phyloP scores from a whole-genome alignment of 2,113 vertebrate genomes.

The Lepus europaeus region DNA sequence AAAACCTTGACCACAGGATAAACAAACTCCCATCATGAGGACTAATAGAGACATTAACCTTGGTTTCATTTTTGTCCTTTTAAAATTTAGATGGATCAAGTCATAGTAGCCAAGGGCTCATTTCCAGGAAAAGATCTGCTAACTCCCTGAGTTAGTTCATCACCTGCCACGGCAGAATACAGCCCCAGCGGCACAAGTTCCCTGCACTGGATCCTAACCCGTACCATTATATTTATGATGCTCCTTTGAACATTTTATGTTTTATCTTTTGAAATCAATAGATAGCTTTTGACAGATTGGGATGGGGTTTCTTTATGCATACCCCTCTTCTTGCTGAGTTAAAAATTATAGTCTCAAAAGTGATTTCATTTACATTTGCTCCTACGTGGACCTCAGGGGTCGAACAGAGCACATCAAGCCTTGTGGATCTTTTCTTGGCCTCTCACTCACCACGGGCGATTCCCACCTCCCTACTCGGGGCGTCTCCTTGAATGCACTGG shows the following conservation, averaged over 20 bases:
- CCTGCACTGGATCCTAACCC: slow-evolving; percentile 52
- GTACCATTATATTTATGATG: slow-evolving; percentile 68
- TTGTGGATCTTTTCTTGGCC: slow-evolving; percentile 52
- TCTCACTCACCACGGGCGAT: neutral
- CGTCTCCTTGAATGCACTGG: slow-evolving; percentile 67
- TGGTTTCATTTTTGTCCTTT: slow-evolving; percentile 30
- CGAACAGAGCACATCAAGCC: slow-evolving; percentile 37
- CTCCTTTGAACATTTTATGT: slow-evolving; percentile 78
- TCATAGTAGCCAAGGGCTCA: neutral
- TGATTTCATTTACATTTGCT: slow-evolving; percentile 86
- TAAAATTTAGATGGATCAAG: neutral
- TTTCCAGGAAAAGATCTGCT: neutral
- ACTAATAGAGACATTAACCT: neutral
- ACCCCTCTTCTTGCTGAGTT: slow-evolving; percentile 82
- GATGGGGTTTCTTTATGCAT: slow-evolving; percentile 80
- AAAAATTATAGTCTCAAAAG: slow-evolving; percentile 82
- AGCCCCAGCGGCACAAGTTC: neutral
- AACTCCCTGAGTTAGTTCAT: neutral
- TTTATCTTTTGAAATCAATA: slow-evolving; percentile 81
- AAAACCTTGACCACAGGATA: neutral
- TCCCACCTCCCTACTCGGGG: slow-evolving; percentile 55
- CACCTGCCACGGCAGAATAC: neutral
- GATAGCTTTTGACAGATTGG: slow-evolving; percentile 75
- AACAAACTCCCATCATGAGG: neutral
- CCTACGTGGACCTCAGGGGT: slow-evolving; percentile 75